phyloP scores from a whole-genome alignment of 2,888 invertebrate genomes.

The Nemotelus pantherinus region DNA sequence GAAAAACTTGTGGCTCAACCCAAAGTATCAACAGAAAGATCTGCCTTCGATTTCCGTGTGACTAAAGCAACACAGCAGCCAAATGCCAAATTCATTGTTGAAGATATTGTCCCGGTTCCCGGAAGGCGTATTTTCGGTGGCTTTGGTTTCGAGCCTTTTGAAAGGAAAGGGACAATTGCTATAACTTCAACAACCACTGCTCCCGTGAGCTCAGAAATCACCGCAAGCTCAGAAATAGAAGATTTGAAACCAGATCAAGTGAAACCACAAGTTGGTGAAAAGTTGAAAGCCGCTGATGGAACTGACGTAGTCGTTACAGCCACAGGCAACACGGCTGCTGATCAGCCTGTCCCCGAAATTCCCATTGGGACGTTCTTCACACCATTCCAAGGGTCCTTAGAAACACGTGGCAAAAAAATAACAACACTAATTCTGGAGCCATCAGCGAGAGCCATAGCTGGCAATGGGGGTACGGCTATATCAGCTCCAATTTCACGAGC shows the following conservation, averaged over 20 bases:
- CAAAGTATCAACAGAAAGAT: background rate
- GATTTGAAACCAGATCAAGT: constrained; percentile 3
- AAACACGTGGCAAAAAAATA: constrained; percentile 35
- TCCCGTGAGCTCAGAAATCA: background rate
- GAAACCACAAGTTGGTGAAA: background rate
- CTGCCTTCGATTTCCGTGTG: constrained; percentile 55
- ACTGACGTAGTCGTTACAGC: constrained; percentile 58
- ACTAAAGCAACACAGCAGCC: constrained; percentile 59
- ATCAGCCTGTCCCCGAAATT: constrained; percentile 59
- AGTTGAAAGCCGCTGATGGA: constrained; percentile 36
- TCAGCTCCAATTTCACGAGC: constrained; percentile 77
- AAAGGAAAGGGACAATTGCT: background rate
- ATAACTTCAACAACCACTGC: background rate
- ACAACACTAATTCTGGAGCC: constrained; percentile 71
- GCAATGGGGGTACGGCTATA: constrained; percentile 74
- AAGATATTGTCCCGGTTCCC: constrained; percentile 59
- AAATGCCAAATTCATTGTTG: constrained; percentile 60
- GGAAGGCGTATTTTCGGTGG: constrained; percentile 47
- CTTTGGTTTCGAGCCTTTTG: constrained; percentile 20
- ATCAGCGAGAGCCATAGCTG: constrained; percentile 73
- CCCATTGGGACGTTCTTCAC: constrained; percentile 61
- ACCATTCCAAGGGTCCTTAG: constrained; percentile 56
- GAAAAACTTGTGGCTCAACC: constrained; percentile 30
- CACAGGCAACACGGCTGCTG: constrained; percentile 60
- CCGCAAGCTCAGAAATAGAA: constrained; percentile 7